Percentiles rank a stretch among this genome's conserved stretches.
Conservation (phyloP, 1,140 invertebrate species). For the Hycleus cichorii region DNA sequence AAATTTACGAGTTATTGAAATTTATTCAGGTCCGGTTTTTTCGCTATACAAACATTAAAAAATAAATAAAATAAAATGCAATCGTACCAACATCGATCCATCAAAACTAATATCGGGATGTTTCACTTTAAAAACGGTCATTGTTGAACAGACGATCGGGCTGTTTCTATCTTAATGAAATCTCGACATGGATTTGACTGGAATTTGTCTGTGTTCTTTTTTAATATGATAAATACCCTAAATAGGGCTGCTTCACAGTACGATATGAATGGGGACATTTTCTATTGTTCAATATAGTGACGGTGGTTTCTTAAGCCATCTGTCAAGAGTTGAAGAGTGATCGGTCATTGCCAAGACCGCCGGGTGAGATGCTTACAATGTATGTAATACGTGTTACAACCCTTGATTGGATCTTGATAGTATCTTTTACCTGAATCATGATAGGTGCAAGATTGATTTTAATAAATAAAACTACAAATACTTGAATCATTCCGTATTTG, state of each 20-base stretch:
- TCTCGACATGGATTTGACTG: slow-evolving; percentile 26
- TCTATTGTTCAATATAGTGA: slow-evolving; percentile 28
- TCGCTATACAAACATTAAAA: too few relatives aligned
- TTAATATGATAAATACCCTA: slow-evolving; percentile 37
- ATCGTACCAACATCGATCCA: slow-evolving; percentile 6
- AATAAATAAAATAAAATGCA: too few relatives aligned
- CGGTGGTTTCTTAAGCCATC: slow-evolving; percentile 28
- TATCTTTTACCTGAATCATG: background rate
- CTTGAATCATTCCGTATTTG: too few relatives aligned
- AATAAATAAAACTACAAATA: too few relatives aligned
- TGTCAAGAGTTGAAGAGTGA: slow-evolving; percentile 38
- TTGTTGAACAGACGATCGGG: slow-evolving; percentile 26
- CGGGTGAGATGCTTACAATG: slow-evolving; percentile 12
- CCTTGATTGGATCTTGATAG: slow-evolving; percentile 14
- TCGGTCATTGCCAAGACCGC: slow-evolving; percentile 33
- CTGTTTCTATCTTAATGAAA: slow-evolving; percentile 36
- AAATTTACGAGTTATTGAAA: slow-evolving; percentile 32
- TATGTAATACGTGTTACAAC: slow-evolving; percentile 7
- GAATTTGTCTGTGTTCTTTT: background rate
- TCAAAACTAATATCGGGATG: slow-evolving; percentile 22
- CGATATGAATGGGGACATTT: slow-evolving; percentile 21
- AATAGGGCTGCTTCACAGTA: slow-evolving; percentile 18
- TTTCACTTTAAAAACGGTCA: slow-evolving; percentile 25
- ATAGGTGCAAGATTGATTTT: too few relatives aligned
- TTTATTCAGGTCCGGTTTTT: slow-evolving; percentile 21